Evolutionary conservation across 37 sponge, comb jelly and placozoan species (phyloP), one percentile per base, ranked within the genome.

Genomic region (Geodia barretti): DNA sequence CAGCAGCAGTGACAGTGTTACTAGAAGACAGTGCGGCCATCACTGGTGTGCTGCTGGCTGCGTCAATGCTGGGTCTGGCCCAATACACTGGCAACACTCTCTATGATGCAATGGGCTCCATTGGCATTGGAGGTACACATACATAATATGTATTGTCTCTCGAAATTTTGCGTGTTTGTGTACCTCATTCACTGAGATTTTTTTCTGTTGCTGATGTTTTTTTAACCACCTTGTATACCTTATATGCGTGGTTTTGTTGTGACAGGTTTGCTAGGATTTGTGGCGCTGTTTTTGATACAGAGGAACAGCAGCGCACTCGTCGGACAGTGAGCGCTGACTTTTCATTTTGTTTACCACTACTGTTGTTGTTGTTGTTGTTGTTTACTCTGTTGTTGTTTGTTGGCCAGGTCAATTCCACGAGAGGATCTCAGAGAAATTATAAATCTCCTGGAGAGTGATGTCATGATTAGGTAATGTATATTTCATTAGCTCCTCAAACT

Each of bases 11-110:
- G 61, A 95, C 99, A 39, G 99, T 98, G 14, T 84, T 98, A 68
- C 64, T 96, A 81, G 99, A 98, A 78, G 99, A 98, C 84, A 94
- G 97, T 81, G 97, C 93, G n/a, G 97, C 99, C 26, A 86, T 94
- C 63, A 64, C 77, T 20, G 99, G 99, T 0, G 95, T 98, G 4
- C 58, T 92, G 14, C 32, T 96, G 24, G 97, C 97, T 1, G 88
- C 90, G 5, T 39, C 84, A 29, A 79, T 92, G 42, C 84, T 98
- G 32, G 75, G 86, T 19, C 79, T 98, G 70, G 76, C 93, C 32
- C 88, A 89, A 62, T 74, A 70, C 42, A 94, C 95, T 34, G 91
- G 93, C 39, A 96, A 87, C 71, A 82, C 85, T n/a, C 41, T 96
- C 68, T 98, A 98, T 63, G 99, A 98, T 79, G 90, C 99, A 30